Base-by-base conservation (phyloP, 2,888 invertebrate genomes). In the Stratiomys singularior region DNA sequence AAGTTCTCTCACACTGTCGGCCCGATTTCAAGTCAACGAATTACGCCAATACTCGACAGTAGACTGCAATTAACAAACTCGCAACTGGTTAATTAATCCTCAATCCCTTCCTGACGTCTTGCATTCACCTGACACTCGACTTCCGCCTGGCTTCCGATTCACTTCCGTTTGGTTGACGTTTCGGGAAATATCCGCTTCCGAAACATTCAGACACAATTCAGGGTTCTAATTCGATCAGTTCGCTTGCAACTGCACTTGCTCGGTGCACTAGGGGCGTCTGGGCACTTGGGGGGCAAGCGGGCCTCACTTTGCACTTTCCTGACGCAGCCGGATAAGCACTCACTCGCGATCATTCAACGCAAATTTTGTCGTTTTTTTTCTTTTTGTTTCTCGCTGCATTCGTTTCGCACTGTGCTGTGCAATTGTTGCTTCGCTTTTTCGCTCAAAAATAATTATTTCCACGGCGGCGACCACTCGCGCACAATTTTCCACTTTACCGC, bases 151-250 rank as follows among this genome's bases (percentile, higher is more conserved):
- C 18, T 66, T 66, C 66, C 66, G 44, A 66, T 23, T 69, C 25
- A 46, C 47, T 69, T 69, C 69, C 47, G 69, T 13, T 69, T 46
- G 15, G 18, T 69, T 69, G 47, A 47, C 69, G 69, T 69, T 69
- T 69, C 25, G 47, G 69, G 69, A 46, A 74, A 30, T 74, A 58
- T 74, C 74, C 74, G 60, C 58, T 74, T 74, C 74, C 74, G 74
- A 58, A 74, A 60, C 74, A 74, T 74, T 74, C 58, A 37, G 5
- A 37, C 28, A 37, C 37, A 60, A 27, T 18, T 71, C 72, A 47
- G 69, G 47, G 46, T 47, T 47, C 47, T 69, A 47, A 69, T 13
- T 69, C 46, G 47, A 30, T 27, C 66, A n/a, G 37, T 37, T 37
- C 9, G 37, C 37, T 9, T 37, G 37, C 37, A 9, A 37, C 37